Percentiles rank a stretch among this genome's conserved stretches.
These are phyloP conservation scores for Patella depressa DNA, from an alignment of 2,888 invertebrate genomes.

Conservation along the genomic window DNA sequence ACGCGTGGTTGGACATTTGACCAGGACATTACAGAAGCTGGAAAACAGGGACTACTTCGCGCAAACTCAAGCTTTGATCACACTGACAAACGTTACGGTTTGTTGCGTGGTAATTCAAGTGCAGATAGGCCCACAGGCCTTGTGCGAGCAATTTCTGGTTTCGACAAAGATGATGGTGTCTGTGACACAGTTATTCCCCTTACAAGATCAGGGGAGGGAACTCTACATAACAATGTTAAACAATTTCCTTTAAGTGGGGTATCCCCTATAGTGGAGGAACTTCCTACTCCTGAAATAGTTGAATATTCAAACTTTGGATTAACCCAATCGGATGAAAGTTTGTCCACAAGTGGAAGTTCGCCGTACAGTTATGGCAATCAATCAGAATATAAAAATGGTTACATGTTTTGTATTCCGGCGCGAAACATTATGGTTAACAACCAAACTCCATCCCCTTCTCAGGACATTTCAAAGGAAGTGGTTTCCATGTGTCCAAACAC, in stretches of 20 bases:
- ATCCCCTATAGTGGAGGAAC: background rate
- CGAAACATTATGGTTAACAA: background rate
- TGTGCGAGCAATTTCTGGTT: too few species aligned
- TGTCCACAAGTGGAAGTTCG: conserved; percentile 80
- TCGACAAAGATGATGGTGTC: background rate
- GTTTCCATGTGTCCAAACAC: background rate
- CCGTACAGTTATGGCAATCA: conserved; percentile 86
- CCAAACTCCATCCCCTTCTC: background rate
- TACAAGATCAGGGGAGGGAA: background rate
- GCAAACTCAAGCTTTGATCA: conserved; percentile 6
- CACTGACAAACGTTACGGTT: background rate
- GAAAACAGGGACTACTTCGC: background rate
- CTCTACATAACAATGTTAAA: background rate
- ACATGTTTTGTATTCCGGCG: background rate
- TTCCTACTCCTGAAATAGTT: background rate
- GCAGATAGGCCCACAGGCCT: background rate
- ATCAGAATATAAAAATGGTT: conserved; percentile 74
- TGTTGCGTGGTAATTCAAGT: background rate
- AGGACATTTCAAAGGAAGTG: background rate
- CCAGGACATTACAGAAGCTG: conserved; percentile 1
- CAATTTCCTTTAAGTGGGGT: background rate
- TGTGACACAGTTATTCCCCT: background rate
- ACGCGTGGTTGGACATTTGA: conserved; percentile 4
- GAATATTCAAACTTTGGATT: conserved; percentile 74
- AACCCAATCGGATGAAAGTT: conserved; percentile 85